phyloP scores from a whole-genome alignment of 2,888 invertebrate species.

The Xanthia togata region DNA sequence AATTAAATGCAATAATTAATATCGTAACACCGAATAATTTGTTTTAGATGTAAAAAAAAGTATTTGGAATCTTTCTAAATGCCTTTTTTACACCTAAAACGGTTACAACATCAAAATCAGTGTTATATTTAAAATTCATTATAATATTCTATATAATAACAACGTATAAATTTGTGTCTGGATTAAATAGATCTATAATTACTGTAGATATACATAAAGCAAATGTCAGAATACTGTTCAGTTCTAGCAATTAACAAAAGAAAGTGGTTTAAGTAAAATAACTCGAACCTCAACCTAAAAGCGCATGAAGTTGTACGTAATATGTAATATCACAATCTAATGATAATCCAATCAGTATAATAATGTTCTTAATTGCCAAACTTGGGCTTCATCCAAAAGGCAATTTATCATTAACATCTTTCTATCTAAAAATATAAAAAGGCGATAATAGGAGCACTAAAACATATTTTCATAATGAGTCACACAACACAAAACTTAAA shows the following conservation, averaged over 20 bases:
- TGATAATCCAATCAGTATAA: background rate
- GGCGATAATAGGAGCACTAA: background rate
- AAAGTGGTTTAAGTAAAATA: too few relatives aligned
- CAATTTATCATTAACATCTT: background rate
- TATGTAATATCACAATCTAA: background rate
- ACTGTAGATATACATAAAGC: background rate
- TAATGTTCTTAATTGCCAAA: background rate
- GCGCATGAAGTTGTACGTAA: background rate
- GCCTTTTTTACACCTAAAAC: too few relatives aligned
- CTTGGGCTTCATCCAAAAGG: background rate
- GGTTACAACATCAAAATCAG: too few relatives aligned
- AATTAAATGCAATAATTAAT: too few relatives aligned
- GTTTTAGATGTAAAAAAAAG: too few relatives aligned
- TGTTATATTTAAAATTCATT: too few relatives aligned
- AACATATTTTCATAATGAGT: background rate
- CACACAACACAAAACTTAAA: slow-evolving; percentile 17
- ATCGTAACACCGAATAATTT: too few relatives aligned
- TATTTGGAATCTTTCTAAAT: too few relatives aligned
- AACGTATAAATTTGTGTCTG: too few relatives aligned
- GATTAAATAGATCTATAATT: background rate
- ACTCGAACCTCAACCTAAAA: background rate
- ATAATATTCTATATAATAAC: too few relatives aligned
- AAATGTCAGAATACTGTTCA: too few relatives aligned
- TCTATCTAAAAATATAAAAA: background rate
- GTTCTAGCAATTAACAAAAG: background rate